phyloP scores from a whole-genome alignment of 53 echinoderm and acorn worm genomes.

The Apostichopus leukothele region DNA sequence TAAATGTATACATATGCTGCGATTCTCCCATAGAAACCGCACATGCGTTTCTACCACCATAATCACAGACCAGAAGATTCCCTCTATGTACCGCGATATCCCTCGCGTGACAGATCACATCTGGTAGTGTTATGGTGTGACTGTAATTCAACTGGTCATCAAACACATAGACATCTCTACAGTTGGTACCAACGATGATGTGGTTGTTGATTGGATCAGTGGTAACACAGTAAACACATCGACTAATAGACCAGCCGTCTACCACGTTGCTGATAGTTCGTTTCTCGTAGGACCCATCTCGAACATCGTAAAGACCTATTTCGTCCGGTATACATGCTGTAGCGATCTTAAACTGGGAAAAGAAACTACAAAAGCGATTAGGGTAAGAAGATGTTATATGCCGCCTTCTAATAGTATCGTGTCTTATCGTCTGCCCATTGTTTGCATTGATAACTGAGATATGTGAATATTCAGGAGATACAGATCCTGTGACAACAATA shows the following conservation, averaged over 20 bases:
- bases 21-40: neutral
- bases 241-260: neutral
- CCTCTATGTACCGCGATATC: neutral
- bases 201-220: neutral
- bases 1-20: neutral
- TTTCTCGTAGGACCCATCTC: neutral
- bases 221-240: neutral
- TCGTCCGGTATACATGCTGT: neutral
- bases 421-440: neutral
- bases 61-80: constrained; percentile 7
- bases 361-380: constrained; percentile 2
- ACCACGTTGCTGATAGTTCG: neutral
- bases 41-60: neutral
- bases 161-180: neutral
- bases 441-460: neutral
- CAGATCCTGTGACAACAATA: neutral
- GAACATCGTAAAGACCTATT: constrained; percentile 5
- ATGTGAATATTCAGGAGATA: neutral
- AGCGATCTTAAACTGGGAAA: neutral
- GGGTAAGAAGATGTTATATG: neutral
- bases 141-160: constrained; percentile 13
- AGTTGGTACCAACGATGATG: neutral
- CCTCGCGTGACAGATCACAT: neutral
- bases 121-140: neutral
- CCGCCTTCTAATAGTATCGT: neutral